Evolutionary conservation across 2,888 invertebrate genomes (phyloP).

Genomic region (Isoperla grammatica): DNA sequence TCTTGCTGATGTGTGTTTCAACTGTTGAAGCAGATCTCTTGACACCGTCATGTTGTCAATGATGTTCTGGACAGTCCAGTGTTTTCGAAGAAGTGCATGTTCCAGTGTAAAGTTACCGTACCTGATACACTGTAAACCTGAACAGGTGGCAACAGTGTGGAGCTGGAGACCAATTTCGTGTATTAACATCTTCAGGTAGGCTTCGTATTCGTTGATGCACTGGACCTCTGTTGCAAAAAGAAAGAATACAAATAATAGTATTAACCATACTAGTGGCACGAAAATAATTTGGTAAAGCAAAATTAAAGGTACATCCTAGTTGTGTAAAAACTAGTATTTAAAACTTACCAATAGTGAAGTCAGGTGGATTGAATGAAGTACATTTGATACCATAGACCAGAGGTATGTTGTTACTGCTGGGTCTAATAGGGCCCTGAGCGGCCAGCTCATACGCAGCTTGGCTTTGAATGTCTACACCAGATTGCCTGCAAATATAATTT

Average conservation of each 20-base stretch:
- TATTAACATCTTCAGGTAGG: constrained; percentile 69
- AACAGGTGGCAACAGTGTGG: constrained; percentile 74
- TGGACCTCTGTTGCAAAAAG: constrained; percentile 66
- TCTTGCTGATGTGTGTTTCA: background rate
- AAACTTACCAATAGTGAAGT: constrained; percentile 72
- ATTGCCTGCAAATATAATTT: constrained; percentile 51
- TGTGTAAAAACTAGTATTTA: background rate
- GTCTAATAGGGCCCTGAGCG: constrained; percentile 71
- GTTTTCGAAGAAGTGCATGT: constrained; percentile 71
- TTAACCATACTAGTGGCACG: no score
- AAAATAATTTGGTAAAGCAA: background rate
- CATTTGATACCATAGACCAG: constrained; percentile 83
- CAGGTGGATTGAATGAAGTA: constrained; percentile 71
- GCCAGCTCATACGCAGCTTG: constrained; percentile 90
- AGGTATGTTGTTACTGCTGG: constrained; percentile 61
- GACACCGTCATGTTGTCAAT: constrained; percentile 58
- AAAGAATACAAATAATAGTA: constrained; percentile 6
- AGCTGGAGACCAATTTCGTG: constrained; percentile 78
- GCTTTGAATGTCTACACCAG: constrained; percentile 76
- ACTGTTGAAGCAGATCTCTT: constrained; percentile 45
- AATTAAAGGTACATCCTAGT: background rate
- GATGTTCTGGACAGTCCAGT: constrained; percentile 71
- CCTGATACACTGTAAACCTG: constrained; percentile 70
- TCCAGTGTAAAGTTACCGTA: constrained; percentile 75
- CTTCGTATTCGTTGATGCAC: constrained; percentile 76